phyloP scores from a whole-genome alignment of 2,113 vertebrate genomes.

The Oreochromis spilurus region DNA sequence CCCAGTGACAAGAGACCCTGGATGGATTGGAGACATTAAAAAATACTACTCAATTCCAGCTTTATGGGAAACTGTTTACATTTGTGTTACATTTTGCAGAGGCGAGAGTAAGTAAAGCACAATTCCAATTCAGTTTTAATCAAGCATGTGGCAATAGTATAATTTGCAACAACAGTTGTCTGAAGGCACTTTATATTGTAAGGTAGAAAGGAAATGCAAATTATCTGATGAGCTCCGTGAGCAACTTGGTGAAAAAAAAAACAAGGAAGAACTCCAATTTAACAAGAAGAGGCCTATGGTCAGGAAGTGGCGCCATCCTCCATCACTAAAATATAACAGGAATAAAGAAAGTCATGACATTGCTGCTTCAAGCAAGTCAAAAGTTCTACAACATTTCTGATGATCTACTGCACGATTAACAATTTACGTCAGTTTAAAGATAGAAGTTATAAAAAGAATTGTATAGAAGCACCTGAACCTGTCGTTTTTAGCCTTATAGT shows the following conservation, averaged over 20 bases:
- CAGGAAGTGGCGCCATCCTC: neutral
- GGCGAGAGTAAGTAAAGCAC: neutral
- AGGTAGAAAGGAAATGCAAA: neutral
- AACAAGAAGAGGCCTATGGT: neutral
- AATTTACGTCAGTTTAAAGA: neutral
- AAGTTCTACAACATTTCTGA: neutral
- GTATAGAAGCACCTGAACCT: neutral
- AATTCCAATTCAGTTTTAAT: neutral
- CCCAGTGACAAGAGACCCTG: neutral
- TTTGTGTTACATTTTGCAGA: neutral
- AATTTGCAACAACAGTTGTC: neutral
- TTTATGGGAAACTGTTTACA: neutral
- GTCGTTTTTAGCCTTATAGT: neutral
- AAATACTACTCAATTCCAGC: neutral
- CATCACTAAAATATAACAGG: neutral
- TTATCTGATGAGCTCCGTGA: neutral
- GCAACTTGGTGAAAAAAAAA: neutral
- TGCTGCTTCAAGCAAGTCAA: neutral
- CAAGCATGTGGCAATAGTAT: neutral
- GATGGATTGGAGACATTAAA: neutral
- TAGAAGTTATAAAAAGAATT: neutral
- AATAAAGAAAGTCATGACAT: neutral
- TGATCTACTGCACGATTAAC: accelerated
- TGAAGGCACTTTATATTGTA: neutral
- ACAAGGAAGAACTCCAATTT: neutral